Conservation (phyloP, 2,888 invertebrate species). For the Meghimatium bilineatum region DNA sequence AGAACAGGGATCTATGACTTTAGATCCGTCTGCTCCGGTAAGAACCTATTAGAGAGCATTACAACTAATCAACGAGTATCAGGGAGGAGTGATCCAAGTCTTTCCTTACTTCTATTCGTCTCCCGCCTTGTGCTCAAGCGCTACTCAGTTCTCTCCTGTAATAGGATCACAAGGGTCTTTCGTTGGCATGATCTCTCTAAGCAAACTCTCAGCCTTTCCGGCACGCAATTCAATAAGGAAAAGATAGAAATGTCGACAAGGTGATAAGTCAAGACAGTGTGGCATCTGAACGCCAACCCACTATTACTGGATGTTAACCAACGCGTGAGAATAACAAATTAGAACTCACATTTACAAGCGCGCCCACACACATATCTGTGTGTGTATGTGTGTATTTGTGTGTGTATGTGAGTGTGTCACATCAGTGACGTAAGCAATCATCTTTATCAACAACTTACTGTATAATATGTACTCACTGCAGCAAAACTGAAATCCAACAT, state of each 20-base stretch:
- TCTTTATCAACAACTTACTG: too few relatives aligned
- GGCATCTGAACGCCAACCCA: not conserved
- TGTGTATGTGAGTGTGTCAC: too few relatives aligned
- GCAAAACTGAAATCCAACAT: too few relatives aligned
- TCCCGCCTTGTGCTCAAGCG: not conserved
- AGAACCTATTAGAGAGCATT: constrained; percentile 40
- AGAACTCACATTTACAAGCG: not conserved
- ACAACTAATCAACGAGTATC: constrained; percentile 29
- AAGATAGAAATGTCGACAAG: not conserved
- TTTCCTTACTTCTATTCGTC: constrained; percentile 2
- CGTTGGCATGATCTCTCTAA: not conserved
- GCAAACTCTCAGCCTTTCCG: not conserved
- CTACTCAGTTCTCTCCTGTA: not conserved
- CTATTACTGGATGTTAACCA: not conserved
- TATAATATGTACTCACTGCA: too few relatives aligned
- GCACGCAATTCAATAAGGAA: constrained; percentile 15
- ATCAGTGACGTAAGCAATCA: too few relatives aligned
- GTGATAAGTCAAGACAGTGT: constrained; percentile 11
- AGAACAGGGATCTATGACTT: constrained; percentile 25
- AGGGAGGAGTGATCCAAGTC: constrained; percentile 7
- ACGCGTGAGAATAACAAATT: not conserved
- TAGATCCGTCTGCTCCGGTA: not conserved
- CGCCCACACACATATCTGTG: too few relatives aligned
- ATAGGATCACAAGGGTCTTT: constrained; percentile 26
- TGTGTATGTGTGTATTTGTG: too few relatives aligned